Evolutionary conservation across 2,888 invertebrate species (phyloP).

Genomic region (Smittia sp.): DNA sequence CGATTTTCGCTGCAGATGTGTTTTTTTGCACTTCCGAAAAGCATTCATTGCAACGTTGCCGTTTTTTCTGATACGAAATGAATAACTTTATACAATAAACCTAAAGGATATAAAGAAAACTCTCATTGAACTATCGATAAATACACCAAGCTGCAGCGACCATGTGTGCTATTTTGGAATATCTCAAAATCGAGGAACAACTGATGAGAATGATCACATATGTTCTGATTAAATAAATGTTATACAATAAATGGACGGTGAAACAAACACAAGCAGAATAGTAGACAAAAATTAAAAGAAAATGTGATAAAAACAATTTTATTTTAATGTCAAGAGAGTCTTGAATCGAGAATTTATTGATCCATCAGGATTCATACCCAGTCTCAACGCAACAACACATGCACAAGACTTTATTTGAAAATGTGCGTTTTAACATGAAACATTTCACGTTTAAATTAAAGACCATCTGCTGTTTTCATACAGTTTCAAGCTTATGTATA

Average conservation of each 20-base stretch:
- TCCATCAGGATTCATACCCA: neutral
- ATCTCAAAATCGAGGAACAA: conserved; percentile 1
- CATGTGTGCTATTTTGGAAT: no score
- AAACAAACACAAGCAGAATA: no score
- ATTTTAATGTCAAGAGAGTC: no score
- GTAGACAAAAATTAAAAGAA: no score
- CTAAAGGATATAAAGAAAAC: no score
- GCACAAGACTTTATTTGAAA: neutral
- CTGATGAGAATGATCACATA: conserved; percentile 30
- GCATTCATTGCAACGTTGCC: conserved; percentile 34
- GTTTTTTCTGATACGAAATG: conserved; percentile 10
- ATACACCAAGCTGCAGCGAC: no score
- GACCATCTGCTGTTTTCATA: conserved; percentile 38
- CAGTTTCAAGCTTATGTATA: conserved; percentile 16
- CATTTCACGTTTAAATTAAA: conserved; percentile 13
- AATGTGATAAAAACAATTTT: no score
- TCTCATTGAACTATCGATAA: no score
- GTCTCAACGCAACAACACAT: conserved; percentile 26
- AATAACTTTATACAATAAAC: no score
- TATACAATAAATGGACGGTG: no score
- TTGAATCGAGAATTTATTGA: neutral
- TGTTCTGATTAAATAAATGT: conserved; percentile 20
- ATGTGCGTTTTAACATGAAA: conserved; percentile 21
- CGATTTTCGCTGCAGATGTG: conserved; percentile 28
- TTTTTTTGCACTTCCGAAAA: conserved; percentile 39